Base-by-base conservation (phyloP, 2,797 vertebrate genomes). In the Miichthys miiuy region DNA sequence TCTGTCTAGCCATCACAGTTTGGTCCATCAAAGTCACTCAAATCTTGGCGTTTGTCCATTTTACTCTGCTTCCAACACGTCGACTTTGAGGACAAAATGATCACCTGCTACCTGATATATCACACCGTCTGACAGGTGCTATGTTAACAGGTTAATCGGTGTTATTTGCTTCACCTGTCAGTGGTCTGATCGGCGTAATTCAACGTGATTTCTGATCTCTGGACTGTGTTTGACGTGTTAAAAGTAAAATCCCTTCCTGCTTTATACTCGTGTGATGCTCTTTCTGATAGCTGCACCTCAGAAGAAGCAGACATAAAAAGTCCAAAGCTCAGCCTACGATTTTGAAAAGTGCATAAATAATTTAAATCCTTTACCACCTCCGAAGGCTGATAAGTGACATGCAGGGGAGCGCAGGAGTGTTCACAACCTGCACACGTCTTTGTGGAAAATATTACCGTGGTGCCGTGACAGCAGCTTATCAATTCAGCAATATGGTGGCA, bases 281-380 rank as follows among this genome's bases (percentile, higher is more conserved):
- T 41, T 16, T 58, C 12, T 27, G 23, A 60, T 30, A 60, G 9
- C 23, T 14, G 44, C 51, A 30, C 30, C 7, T 48, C 4, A 66
- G 47, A 71, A 63, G 48, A 60, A 57, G 12, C 66, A 65, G 30
- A 68, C 52, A 68, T 68, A 30, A 78, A 72, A 57, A 21, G 23
- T 47, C 23, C 55, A 56, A 78, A 72, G 17, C 44, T 70, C 30
- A 57, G 68, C 27, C n/a, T 48, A 51, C 0, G 3, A 60, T 51
- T 77, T 57, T 5, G 14, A 58, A 73, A 72, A 25, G 38, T 62
- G n/a, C 23, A 58, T 81, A 20, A 58, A 84, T 68, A 80, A 80
- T 84, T 80, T 5, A 75, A 54, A 73, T 38, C 44, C 18, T 77
- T 80, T 66, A 55, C 55, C 68, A 55, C 69, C 51, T 79, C 23